Base-by-base conservation (phyloP, 2,797 vertebrate species). In the Falco naumanni region DNA sequence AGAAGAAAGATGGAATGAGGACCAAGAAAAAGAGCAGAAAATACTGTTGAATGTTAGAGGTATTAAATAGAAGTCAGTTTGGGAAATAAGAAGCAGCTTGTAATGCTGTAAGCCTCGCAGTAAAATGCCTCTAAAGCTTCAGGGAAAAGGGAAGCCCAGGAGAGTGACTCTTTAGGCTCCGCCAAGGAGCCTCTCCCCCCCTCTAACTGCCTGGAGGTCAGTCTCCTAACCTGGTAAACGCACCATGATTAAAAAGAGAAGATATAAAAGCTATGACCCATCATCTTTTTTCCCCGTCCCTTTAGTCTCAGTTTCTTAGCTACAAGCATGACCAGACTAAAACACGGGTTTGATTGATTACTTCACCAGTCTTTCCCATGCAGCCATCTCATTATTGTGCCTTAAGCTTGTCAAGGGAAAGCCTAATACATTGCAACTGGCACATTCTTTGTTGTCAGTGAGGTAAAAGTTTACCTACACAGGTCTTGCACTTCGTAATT, bases 331-430 rank as follows among this genome's bases (percentile, higher is more conserved):
- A 91, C 82, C 39, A 91, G 59, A 39, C 86, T 69, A 82, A 94
- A 95, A 74, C 41, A 80, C 43, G 82, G 70, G 88, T 78, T 95
- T 94, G 82, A 84, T 47, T 72, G 51, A 97, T 93, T 94, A 78
- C 70, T 94, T 95, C 94, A 83, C 78, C 90, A 88, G 43, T 37
- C 90, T 91, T 85, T 96, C 84, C 83, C 87, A 89, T 84, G 74
- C 71, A 97, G 94, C 53, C 43, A 7, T 83, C 87, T 87, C 91
- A 93, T 96, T 96, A 89, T 11, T 65, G 59, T 77, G 53, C 77
- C 87, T 98, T 96, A 93, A 96, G 84, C 69, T 97, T 96, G 88
- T 97, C 95, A 96, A 82, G 71, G 53, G 59, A 94, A 96, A 93
- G 39, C 47, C 75, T 90, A 92, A 92, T 56, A 64, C 68, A 65